Evolutionary conservation across 1,140 invertebrate species (phyloP).

Genomic region (Cecropterus lyciades): DNA sequence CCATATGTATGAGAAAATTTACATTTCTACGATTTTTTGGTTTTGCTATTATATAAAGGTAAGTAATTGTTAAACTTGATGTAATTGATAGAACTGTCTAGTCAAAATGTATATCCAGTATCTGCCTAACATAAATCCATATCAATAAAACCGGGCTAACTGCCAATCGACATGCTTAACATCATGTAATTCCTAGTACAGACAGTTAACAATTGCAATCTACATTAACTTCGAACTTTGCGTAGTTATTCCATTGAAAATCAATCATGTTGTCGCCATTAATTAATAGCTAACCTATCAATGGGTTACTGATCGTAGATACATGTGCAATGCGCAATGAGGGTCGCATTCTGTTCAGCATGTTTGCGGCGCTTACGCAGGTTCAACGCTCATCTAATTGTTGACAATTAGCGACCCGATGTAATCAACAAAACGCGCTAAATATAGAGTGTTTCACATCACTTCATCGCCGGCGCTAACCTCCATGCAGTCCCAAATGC

Average conservation of each 20-base stretch:
- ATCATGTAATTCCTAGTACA: neutral
- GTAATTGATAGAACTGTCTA: too few relatives aligned
- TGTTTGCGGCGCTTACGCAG: constrained; percentile 44
- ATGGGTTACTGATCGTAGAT: constrained; percentile 15
- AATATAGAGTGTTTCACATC: constrained; percentile 61
- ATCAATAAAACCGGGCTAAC: too few relatives aligned
- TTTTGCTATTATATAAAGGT: too few relatives aligned
- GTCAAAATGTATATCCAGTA: too few relatives aligned
- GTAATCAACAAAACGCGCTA: constrained; percentile 74
- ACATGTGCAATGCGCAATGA: constrained; percentile 28
- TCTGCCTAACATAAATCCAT: too few relatives aligned
- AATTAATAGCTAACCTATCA: constrained; percentile 28
- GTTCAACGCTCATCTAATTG: constrained; percentile 81
- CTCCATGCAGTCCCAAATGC: neutral
- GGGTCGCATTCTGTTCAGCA: constrained; percentile 34
- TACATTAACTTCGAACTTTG: constrained; percentile 27
- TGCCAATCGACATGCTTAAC: neutral
- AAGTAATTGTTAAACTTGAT: too few relatives aligned
- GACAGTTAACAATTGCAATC: constrained; percentile 9
- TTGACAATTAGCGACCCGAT: constrained; percentile 70
- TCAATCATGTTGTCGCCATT: constrained; percentile 27
- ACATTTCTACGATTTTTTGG: too few relatives aligned
- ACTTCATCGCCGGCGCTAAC: neutral
- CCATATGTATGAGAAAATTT: too few relatives aligned
- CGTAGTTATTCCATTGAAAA: constrained; percentile 33